phyloP scores from a whole-genome alignment of 2,888 invertebrate genomes.

The Napeogenes inachia region DNA sequence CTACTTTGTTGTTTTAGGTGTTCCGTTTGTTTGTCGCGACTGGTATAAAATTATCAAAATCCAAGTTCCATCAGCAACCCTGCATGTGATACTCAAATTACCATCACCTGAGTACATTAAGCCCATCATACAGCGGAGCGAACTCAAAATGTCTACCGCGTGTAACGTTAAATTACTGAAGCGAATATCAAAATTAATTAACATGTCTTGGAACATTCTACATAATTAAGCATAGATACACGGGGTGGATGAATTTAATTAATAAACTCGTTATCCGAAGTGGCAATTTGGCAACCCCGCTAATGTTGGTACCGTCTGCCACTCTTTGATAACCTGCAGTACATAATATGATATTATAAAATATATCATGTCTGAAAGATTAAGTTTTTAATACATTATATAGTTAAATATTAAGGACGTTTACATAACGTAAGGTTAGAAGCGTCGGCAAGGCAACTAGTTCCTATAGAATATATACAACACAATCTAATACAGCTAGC shows the following conservation, averaged over 20 bases:
- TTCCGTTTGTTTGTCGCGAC: too few relatives aligned
- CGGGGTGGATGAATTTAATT: conserved; percentile 56
- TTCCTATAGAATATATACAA: too few relatives aligned
- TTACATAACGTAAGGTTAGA: too few relatives aligned
- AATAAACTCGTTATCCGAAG: conserved; percentile 58
- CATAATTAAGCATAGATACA: conserved; percentile 34
- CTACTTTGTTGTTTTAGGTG: too few relatives aligned
- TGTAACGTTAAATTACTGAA: conserved; percentile 20
- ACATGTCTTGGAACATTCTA: conserved; percentile 16
- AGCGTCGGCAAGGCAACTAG: too few relatives aligned
- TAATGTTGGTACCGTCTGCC: conserved; percentile 37
- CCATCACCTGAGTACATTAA: not conserved
- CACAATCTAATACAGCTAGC: not conserved
- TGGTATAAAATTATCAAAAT: too few relatives aligned
- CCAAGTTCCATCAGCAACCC: not conserved
- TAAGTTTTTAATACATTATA: too few relatives aligned
- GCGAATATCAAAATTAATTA: conserved; percentile 28
- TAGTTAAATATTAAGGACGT: too few relatives aligned
- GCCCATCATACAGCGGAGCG: not conserved
- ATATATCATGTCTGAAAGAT: too few relatives aligned
- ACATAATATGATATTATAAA: not conserved
- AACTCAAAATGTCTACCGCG: not conserved
- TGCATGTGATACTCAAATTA: not conserved
- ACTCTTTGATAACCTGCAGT: conserved; percentile 3
- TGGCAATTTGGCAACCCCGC: conserved; percentile 46